These are phyloP conservation scores for Isichthys henryi DNA, from an alignment of 2,113 vertebrate species.

Conservation along the genomic window DNA sequence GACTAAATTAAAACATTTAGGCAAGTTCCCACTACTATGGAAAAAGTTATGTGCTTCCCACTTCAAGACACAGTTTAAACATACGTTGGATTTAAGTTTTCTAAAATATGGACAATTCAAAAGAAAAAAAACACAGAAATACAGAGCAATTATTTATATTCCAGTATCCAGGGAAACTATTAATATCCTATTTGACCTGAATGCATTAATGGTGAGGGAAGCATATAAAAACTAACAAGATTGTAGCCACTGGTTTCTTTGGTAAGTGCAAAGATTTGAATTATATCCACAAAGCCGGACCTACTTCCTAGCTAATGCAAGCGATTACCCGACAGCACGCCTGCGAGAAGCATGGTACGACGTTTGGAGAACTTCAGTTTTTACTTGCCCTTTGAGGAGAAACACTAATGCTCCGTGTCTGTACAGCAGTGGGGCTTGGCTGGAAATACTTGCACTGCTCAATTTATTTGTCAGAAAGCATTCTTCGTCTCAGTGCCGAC, in stretches of 20 bases:
- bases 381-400: background rate
- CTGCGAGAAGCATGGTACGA: background rate
- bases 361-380: background rate
- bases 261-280: background rate
- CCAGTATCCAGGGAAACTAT: background rate
- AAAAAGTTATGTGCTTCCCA: background rate
- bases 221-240: background rate
- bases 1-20: background rate
- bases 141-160: background rate
- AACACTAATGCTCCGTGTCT: background rate
- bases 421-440: background rate
- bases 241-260: slow-evolving; percentile 3
- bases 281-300: background rate
- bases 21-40: background rate
- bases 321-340: background rate
- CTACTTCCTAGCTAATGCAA: background rate
- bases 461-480: background rate
- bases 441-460: background rate
- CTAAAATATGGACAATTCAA: background rate
- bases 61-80: background rate
- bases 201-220: background rate
- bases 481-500: background rate
- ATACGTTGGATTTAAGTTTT: background rate
- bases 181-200: background rate
- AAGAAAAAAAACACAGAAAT: background rate